These are phyloP conservation scores for Mormyrus iriodes DNA, from an alignment of 2,113 vertebrate genomes.

Conservation along the genomic window DNA sequence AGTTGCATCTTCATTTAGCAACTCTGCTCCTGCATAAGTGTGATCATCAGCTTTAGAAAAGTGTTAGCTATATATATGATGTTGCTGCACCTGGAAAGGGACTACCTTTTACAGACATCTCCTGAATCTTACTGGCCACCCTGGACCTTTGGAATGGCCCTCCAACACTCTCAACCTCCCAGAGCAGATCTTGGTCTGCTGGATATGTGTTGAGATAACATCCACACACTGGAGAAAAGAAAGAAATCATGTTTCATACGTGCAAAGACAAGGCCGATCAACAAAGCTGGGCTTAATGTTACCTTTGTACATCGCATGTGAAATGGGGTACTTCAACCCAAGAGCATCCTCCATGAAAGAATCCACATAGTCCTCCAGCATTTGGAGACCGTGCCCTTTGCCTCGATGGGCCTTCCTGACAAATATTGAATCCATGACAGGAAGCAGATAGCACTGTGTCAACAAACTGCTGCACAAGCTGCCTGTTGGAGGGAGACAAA, in stretches of 20 bases:
- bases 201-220: conserved; percentile 73
- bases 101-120: conserved; percentile 57
- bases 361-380: conserved; percentile 79
- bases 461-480: conserved; percentile 46
- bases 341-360: conserved; percentile 65
- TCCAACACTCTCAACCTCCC: conserved; percentile 74
- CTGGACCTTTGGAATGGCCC: conserved; percentile 64
- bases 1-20: conserved; percentile 25
- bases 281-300: neutral
- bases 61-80: neutral
- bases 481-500: conserved; percentile 52
- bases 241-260: neutral
- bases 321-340: conserved; percentile 73
- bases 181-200: conserved; percentile 64
- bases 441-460: conserved; percentile 60
- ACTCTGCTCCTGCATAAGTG: neutral
- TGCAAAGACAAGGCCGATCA: neutral
- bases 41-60: conserved; percentile 19
- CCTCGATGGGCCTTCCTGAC: conserved; percentile 67
- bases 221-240: conserved; percentile 65
- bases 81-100: neutral
- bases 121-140: conserved; percentile 54
- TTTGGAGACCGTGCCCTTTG: conserved; percentile 64
- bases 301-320: conserved; percentile 68
- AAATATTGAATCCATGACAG: conserved; percentile 81